Conservation (phyloP, 2,113 vertebrate genomes). For the Macroglossus sobrinus region DNA sequence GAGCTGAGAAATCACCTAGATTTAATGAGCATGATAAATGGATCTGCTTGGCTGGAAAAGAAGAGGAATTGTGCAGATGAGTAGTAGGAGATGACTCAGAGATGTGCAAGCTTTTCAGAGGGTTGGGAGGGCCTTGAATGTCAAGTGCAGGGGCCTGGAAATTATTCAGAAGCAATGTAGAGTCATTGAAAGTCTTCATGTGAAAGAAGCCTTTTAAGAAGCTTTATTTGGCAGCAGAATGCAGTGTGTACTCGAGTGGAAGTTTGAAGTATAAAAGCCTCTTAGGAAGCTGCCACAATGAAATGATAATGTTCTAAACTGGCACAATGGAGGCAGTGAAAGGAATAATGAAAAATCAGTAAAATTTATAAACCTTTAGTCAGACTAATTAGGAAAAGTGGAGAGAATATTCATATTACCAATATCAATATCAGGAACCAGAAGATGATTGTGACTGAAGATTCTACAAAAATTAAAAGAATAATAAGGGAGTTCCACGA, state of each 20-base stretch:
- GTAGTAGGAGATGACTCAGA: background rate
- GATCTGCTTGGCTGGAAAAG: background rate
- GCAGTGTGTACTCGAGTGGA: background rate
- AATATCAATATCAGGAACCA: background rate
- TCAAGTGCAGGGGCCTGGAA: background rate
- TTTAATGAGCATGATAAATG: background rate
- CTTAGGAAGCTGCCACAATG: background rate
- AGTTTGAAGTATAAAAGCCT: background rate
- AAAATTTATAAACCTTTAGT: background rate
- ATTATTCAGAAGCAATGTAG: background rate
- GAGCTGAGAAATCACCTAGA: slow-evolving; percentile 12
- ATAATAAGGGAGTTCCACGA: background rate
- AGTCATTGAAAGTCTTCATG: background rate
- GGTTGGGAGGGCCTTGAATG: background rate
- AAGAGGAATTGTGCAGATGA: background rate
- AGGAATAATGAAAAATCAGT: background rate
- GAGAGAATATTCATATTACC: background rate
- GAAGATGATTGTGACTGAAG: background rate
- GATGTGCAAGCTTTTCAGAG: background rate
- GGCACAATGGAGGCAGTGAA: background rate
- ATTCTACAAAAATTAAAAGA: background rate
- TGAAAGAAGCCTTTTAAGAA: background rate
- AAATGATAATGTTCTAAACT: background rate
- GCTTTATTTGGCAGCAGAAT: background rate
- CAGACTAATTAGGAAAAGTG: background rate